These are phyloP conservation scores for Ctenoplectra terminalis DNA, from an alignment of 1,140 invertebrate species.

Conservation along the genomic window DNA sequence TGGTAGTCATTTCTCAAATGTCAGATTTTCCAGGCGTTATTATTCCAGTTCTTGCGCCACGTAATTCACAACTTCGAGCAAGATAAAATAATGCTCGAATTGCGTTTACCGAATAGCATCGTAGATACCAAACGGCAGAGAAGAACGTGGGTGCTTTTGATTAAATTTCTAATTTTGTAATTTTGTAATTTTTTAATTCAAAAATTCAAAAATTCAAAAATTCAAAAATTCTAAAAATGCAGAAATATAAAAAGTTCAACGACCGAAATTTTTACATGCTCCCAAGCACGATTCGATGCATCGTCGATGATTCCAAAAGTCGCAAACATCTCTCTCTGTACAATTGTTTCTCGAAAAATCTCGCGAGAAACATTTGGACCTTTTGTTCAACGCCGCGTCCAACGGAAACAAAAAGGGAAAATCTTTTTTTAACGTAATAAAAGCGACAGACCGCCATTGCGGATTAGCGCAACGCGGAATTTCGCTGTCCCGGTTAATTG, in stretches of 20 bases:
- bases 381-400: not conserved
- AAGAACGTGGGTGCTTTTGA: not conserved
- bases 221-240: no score
- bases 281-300: no score
- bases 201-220: no score
- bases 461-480: conserved; percentile 48
- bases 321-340: not conserved
- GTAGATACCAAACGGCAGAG: no score
- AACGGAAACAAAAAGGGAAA: not conserved
- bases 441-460: conserved; percentile 9
- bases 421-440: conserved; percentile 13
- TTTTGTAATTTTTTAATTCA: no score
- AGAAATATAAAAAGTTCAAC: not conserved
- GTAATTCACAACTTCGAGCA: conserved; percentile 12
- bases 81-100: not conserved
- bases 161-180: not conserved
- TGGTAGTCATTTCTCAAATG: conserved; percentile 1
- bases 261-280: not conserved
- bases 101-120: not conserved
- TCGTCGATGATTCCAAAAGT: not conserved
- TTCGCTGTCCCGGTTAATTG: conserved; percentile 49
- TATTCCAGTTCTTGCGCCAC: not conserved
- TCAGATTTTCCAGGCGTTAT: not conserved
- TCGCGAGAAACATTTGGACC: conserved; percentile 9
- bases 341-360: not conserved